Percentiles rank a stretch among this genome's conserved stretches.
Evolutionary conservation across 2,113 vertebrate genomes (phyloP).

Genomic region (Agelaius tricolor): DNA sequence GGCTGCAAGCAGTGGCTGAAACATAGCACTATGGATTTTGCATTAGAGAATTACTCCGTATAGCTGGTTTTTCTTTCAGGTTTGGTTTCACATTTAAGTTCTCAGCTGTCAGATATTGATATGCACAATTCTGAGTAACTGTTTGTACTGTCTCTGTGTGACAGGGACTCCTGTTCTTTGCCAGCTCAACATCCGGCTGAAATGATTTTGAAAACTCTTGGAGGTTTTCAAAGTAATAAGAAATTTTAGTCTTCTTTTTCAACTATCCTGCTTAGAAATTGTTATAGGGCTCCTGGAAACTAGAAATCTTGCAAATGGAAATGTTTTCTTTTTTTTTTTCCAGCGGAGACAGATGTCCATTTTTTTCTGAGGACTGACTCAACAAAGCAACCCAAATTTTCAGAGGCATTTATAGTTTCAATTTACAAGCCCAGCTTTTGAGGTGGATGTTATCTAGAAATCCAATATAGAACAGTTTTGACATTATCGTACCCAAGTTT

Average conservation of each 20-base stretch:
- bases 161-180: neutral
- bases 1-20: neutral
- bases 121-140: neutral
- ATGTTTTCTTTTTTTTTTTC: neutral
- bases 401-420: neutral
- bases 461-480: neutral
- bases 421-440: neutral
- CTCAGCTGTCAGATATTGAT: neutral
- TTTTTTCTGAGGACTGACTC: neutral
- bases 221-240: neutral
- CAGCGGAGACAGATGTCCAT: neutral
- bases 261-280: neutral
- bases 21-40: neutral
- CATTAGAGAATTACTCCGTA: neutral
- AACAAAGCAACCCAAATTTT: neutral
- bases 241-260: neutral
- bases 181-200: neutral
- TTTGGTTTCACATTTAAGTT: slow-evolving; percentile 11
- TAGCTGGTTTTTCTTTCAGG: neutral
- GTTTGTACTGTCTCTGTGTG: neutral
- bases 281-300: neutral
- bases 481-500: neutral
- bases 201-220: neutral
- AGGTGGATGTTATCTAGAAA: neutral
- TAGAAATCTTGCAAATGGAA: neutral